These are phyloP conservation scores for Melikaiella ostensackeni DNA, from an alignment of 2,888 invertebrate species.

Conservation along the genomic window DNA sequence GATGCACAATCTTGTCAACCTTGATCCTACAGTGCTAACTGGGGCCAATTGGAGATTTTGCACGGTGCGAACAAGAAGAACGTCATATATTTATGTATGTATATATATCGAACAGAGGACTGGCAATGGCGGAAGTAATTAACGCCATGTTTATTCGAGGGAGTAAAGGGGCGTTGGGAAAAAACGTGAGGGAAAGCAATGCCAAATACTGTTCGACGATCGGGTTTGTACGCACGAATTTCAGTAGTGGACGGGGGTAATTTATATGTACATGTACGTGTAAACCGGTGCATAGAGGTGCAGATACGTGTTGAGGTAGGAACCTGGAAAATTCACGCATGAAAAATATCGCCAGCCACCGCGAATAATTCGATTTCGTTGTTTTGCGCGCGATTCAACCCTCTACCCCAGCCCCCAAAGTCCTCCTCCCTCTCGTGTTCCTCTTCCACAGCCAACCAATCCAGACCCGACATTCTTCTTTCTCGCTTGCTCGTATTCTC, in stretches of 20 bases:
- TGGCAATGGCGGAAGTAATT: constrained; percentile 50
- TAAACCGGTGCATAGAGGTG: constrained; percentile 21
- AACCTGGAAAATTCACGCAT: constrained; percentile 73
- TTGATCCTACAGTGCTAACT: not conserved
- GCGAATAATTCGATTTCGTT: constrained; percentile 74
- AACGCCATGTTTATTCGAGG: constrained; percentile 37
- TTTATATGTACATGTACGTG: constrained; percentile 45
- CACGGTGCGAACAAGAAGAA: not conserved
- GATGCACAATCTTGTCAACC: not conserved
- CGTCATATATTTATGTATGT: too few relatives aligned
- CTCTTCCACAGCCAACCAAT: constrained; percentile 24
- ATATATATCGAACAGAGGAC: not conserved
- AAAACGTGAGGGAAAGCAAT: constrained; percentile 32
- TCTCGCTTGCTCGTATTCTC: constrained; percentile 45
- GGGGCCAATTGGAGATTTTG: too few relatives aligned
- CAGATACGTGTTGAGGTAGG: constrained; percentile 46
- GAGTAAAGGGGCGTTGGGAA: not conserved
- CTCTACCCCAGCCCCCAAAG: constrained; percentile 38
- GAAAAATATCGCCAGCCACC: constrained; percentile 73
- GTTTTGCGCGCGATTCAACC: constrained; percentile 61
- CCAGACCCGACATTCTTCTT: constrained; percentile 1
- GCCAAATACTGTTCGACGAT: constrained; percentile 48
- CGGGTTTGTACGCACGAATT: constrained; percentile 38
- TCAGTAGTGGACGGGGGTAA: constrained; percentile 39
- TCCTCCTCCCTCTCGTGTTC: constrained; percentile 17